Base-by-base conservation (phyloP, 2,888 invertebrate genomes). In the Drosophila atroscutellata region DNA sequence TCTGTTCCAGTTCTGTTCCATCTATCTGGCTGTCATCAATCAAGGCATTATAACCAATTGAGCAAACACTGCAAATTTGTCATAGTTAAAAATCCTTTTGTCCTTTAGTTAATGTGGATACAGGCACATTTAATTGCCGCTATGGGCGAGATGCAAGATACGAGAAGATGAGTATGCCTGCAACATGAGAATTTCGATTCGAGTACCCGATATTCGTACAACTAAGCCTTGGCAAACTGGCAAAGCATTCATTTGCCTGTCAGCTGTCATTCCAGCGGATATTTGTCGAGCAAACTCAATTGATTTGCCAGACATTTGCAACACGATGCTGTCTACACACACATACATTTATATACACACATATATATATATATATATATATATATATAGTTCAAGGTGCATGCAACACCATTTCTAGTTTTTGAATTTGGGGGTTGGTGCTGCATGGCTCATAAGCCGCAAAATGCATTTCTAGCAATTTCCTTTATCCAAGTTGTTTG, bases 401-500 rank as follows among this genome's bases (percentile, higher is more conserved):
- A 65, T 50, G 72, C 52, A 30, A 45, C 65, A 59, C 26, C 54
- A 36, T 39, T 24, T 18, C 15, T 18, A 20, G 42, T 47, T 51
- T 39, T 56, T 26, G 15, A 37, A 28, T 45, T 63, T 39, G n/a
- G 39, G 39, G 51, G 51, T 65, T 72, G 72, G 55, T 59, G 69
- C 70, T 82, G 77, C 86, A 74, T 71, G 77, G 82, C 82, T 79
- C 79, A 87, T 80, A 72, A 85, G 83, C 87, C 75, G 85, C 81
- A 87, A 81, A 81, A 85, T 81, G 87, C 83, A 87, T 80, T 85
- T 80, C 83, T 72, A 77, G 81, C 80, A 86, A 86, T 86, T 86
- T 86, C 87, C 87, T 78, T 78, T 77, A 76, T 76, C 72, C 77
- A 67, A 77, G 67, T 68, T 76, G 75, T 77, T 77, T 77, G 77